Evolutionary conservation across 1,140 invertebrate species (phyloP).

Genomic region (Sitodiplosis mosellana): DNA sequence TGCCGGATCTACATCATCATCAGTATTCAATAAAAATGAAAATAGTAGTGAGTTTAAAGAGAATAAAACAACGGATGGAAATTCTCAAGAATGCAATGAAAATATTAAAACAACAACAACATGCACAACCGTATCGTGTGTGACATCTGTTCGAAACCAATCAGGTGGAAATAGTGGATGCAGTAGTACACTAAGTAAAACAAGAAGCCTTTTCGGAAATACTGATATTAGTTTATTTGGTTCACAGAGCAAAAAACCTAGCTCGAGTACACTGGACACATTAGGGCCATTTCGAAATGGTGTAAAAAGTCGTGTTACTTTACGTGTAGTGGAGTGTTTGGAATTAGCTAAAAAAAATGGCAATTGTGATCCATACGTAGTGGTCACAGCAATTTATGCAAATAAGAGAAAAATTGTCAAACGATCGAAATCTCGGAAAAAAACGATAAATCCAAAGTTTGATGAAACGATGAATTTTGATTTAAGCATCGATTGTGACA

Average conservation of each 20-base stretch:
- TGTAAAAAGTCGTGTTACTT: conserved; percentile 19
- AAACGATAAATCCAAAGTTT: conserved; percentile 73
- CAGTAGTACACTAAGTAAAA: neutral
- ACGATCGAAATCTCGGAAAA: conserved; percentile 71
- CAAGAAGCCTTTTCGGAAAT: neutral
- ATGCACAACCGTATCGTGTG: neutral
- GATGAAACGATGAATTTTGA: conserved; percentile 79
- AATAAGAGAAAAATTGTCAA: conserved; percentile 66
- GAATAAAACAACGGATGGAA: conserved; percentile 13
- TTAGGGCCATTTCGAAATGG: conserved; percentile 2
- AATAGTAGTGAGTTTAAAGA: conserved; percentile 18
- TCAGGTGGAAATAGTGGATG: too few species aligned
- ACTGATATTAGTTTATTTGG: neutral
- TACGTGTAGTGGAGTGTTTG: conserved; percentile 60
- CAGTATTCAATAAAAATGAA: too few species aligned
- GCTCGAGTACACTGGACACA: conserved; percentile 3
- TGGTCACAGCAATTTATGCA: conserved; percentile 57
- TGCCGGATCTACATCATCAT: too few species aligned
- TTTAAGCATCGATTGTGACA: conserved; percentile 40
- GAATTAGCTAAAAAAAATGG: conserved; percentile 78
- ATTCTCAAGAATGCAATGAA: neutral
- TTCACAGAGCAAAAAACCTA: neutral
- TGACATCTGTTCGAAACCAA: too few species aligned
- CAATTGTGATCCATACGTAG: conserved; percentile 75
- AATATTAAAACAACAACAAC: neutral